A percentile compares a stretch with the other conserved stretches of the same genome.
These are phyloP conservation scores for Cavia aperea DNA, from an alignment of 2,113 vertebrate genomes.

Conservation along the genomic window DNA sequence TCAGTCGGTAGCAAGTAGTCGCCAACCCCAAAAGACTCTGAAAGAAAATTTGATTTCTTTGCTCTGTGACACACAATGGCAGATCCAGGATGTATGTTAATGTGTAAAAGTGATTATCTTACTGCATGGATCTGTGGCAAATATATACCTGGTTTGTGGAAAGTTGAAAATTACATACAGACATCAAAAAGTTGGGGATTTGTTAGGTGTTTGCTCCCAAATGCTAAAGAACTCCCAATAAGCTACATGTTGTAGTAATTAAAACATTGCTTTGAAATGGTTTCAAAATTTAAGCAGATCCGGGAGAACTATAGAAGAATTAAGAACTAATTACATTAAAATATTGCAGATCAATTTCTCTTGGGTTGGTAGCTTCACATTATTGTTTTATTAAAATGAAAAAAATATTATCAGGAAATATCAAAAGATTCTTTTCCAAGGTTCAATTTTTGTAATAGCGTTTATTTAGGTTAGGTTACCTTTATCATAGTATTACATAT, in stretches of 20 bases:
- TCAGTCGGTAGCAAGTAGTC: neutral
- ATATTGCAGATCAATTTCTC: conserved; percentile 64
- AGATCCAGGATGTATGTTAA: neutral
- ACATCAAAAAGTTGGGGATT: conserved; percentile 32
- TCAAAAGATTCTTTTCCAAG: conserved; percentile 52
- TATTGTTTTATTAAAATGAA: conserved; percentile 63
- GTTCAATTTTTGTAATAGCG: conserved; percentile 30
- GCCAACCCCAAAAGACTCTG: neutral
- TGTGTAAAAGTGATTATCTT: neutral
- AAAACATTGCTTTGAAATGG: conserved; percentile 67
- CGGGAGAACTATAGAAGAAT: conserved; percentile 63
- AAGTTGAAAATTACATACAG: conserved; percentile 64
- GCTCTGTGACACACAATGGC: neutral
- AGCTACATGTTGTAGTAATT: conserved; percentile 68
- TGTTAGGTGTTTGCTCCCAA: conserved; percentile 57
- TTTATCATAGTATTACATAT: conserved; percentile 12
- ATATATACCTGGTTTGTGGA: conserved; percentile 34
- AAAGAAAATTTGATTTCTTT: conserved; percentile 26
- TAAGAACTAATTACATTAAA: conserved; percentile 72
- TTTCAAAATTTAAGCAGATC: conserved; percentile 71
- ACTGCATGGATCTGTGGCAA: conserved; percentile 28
- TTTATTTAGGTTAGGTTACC: conserved; percentile 13
- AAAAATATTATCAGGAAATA: conserved; percentile 50
- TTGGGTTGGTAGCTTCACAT: conserved; percentile 56
- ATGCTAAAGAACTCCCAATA: conserved; percentile 58